phyloP scores from a whole-genome alignment of 2,888 invertebrate genomes.

The Agapetus fuscipes region DNA sequence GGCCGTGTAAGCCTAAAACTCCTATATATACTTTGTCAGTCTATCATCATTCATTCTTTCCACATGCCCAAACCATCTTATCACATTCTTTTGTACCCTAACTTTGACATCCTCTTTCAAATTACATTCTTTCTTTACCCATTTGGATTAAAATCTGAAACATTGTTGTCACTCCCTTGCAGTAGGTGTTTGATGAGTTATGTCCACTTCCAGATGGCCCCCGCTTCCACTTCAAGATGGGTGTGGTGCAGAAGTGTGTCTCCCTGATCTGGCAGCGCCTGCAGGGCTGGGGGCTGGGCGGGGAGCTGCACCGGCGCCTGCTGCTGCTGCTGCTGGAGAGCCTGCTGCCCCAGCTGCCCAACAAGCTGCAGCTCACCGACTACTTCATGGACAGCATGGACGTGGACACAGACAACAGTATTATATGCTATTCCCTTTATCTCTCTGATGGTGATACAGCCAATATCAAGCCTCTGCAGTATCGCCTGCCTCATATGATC shows the following conservation, averaged over 20 bases:
- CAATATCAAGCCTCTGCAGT: neutral
- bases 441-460: neutral
- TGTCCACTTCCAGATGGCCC: conserved; percentile 22
- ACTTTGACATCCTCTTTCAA: too few relatives aligned
- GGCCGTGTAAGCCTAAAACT: too few relatives aligned
- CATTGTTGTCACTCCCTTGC: too few relatives aligned
- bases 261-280: conserved; percentile 69
- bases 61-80: too few relatives aligned
- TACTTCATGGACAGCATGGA: conserved; percentile 87
- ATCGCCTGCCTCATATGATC: too few relatives aligned
- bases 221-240: conserved; percentile 50
- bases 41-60: too few relatives aligned
- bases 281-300: conserved; percentile 62
- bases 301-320: conserved; percentile 62
- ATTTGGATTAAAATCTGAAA: conserved; percentile 28
- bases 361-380: conserved; percentile 79
- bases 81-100: too few relatives aligned
- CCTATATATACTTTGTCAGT: too few relatives aligned
- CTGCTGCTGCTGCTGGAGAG: conserved; percentile 73
- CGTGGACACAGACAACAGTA: too few relatives aligned
- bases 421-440: neutral
- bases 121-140: too few relatives aligned
- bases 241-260: conserved; percentile 42
- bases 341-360: conserved; percentile 68
- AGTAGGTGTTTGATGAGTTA: conserved; percentile 26